Percentiles rank a stretch among this genome's conserved stretches.
phyloP scores from a whole-genome alignment of 30 jellyfish, hydroid and myxozoan genomes.

The Nemopilema nomurai region DNA sequence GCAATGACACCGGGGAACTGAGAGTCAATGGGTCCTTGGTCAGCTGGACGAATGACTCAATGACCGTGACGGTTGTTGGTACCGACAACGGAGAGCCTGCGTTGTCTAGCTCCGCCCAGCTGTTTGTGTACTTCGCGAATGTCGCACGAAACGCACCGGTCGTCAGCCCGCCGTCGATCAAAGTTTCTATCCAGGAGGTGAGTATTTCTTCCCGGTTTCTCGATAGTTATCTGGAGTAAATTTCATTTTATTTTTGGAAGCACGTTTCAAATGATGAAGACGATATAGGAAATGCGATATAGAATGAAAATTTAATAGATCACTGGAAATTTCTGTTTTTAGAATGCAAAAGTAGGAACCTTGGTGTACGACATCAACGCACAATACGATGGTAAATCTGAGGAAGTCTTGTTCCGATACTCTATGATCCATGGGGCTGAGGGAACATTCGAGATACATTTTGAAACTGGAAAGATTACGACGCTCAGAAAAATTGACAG shows the following conservation, averaged over 20 bases:
- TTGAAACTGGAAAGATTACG: constrained; percentile 58
- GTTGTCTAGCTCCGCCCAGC: constrained; percentile 26
- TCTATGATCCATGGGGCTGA: constrained; percentile 48
- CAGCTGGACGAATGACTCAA: constrained; percentile 1
- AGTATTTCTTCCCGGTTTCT: not conserved
- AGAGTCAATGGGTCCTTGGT: constrained; percentile 32
- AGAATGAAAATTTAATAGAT: too few relatives aligned
- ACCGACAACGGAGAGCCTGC: constrained; percentile 32
- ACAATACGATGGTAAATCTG: constrained; percentile 48
- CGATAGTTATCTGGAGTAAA: too few relatives aligned
- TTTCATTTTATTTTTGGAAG: not conserved
- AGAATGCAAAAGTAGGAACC: constrained; percentile 52
- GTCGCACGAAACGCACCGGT: constrained; percentile 51
- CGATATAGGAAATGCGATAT: not conserved
- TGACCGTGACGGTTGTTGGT: constrained; percentile 31
- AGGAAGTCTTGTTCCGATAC: constrained; percentile 34
- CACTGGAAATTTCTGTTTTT: too few relatives aligned
- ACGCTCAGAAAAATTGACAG: constrained; percentile 50
- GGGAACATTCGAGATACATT: constrained; percentile 22
- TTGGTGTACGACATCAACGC: constrained; percentile 63
- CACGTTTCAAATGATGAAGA: not conserved
- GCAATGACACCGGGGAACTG: constrained; percentile 47
- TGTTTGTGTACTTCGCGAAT: constrained; percentile 40
- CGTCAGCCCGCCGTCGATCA: constrained; percentile 20
- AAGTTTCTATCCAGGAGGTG: constrained; percentile 56